Evolutionary conservation across 2,113 vertebrate species (phyloP), one percentile per base, ranked within the genome.

Genomic region (Vulpes lagopus): DNA sequence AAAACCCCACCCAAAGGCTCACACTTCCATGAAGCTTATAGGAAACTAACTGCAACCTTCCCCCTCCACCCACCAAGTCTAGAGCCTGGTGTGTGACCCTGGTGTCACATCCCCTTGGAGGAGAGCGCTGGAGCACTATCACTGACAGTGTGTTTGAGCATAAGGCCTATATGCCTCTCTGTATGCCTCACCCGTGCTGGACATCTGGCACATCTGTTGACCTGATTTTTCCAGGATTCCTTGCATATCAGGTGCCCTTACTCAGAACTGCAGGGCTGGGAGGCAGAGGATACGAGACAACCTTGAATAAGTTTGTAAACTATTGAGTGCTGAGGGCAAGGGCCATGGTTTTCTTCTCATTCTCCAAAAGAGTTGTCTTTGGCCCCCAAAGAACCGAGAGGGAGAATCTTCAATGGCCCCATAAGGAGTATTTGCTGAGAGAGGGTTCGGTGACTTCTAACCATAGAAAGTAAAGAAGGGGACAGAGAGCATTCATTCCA

Each of bases 161-260:
- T 10, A 20, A 62, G 71, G 85, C 64, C 23, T 16, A 22, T 35
- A 16, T 19, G 2, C 8, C 79, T 67, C 43, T 19, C 55, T 17
- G 9, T 15, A n/a, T 43, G 43, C 64, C 25, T 49, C 4, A 32
- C 14, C 22, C 30, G 32, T 3, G 62, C 43, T n/a, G 25, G n/a
- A 86, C 1, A 8, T 32, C 5, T 23, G 73, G 49, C 17, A 4
- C 51, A 64, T 73, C 27, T 67, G 55, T 11, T 60, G 49, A 43
- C 60, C 38, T 91, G 73, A n/a, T 25, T 89, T 90, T 81, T 32
- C 80, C 65, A 74, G 73, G 80, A 73, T 19, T 85, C 38, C 92
- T 69, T 57, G 90, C 43, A 6, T 3, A 25, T 64, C 79, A 32
- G 69, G 62, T 25, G 55, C 64, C 55, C 55, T 65, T 10, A 23